Conservation (phyloP, 2,797 vertebrate species). For the Pogonophryne albipinna region DNA sequence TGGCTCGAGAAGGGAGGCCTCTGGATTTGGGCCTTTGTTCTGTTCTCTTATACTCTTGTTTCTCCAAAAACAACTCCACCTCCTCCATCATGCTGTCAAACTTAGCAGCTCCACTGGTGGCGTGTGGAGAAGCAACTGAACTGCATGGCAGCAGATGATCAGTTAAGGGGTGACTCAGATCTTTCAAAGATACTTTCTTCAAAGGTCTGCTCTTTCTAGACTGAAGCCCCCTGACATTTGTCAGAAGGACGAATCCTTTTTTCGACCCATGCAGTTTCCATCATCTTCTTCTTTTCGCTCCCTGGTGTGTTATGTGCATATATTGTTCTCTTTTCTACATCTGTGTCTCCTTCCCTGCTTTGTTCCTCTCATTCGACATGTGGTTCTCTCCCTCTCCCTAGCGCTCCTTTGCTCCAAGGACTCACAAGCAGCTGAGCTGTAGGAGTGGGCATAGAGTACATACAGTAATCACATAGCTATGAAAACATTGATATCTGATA, state of each 20-base stretch:
- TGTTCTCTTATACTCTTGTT: conserved; percentile 61
- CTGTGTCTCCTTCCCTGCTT: conserved; percentile 55
- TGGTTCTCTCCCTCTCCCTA: conserved; percentile 28
- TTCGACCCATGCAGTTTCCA: conserved; percentile 49
- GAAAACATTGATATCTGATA: conserved; percentile 70
- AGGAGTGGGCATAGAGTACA: conserved; percentile 41
- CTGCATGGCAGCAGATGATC: conserved; percentile 60
- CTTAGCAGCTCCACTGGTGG: conserved; percentile 63
- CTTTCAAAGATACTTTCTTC: conserved; percentile 66
- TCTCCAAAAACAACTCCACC: conserved; percentile 67
- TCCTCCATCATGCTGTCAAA: conserved; percentile 63
- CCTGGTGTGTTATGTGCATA: conserved; percentile 61
- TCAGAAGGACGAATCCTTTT: conserved; percentile 53
- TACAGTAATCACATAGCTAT: conserved; percentile 58
- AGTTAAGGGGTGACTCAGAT: conserved; percentile 52
- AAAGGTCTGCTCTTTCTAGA: conserved; percentile 64
- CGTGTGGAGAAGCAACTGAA: conserved; percentile 62
- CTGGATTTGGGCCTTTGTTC: conserved; percentile 60
- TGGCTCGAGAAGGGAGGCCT: conserved; percentile 60
- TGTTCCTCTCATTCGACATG: conserved; percentile 42
- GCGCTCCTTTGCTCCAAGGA: conserved; percentile 50
- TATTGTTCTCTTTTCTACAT: conserved; percentile 72
- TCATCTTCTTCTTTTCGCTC: conserved; percentile 34
- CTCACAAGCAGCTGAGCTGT: conserved; percentile 41
- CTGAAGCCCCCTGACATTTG: conserved; percentile 50